phyloP scores from a whole-genome alignment of 2,797 vertebrate species.

The Microhierax caerulescens region DNA sequence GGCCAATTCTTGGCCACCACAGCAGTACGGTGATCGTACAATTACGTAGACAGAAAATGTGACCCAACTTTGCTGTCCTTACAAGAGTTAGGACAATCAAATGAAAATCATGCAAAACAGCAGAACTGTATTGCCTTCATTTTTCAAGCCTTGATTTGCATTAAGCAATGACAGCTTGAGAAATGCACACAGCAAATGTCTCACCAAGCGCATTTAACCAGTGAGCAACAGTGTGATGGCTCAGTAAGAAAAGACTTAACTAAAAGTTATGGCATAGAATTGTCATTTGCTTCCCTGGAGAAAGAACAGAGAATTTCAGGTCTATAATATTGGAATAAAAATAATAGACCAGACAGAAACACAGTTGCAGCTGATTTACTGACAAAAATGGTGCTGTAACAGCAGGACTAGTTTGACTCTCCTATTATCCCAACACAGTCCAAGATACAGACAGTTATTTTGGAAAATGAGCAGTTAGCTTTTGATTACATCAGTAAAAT shows the following conservation, averaged over 20 bases:
- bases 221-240: background rate
- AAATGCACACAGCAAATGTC: background rate
- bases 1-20: background rate
- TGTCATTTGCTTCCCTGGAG: background rate
- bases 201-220: background rate
- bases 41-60: background rate
- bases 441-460: background rate
- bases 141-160: background rate
- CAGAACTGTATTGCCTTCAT: background rate
- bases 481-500: background rate
- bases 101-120: background rate
- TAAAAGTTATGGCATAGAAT: background rate
- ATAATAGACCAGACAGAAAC: background rate
- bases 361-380: background rate
- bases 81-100: background rate
- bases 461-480: background rate
- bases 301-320: background rate
- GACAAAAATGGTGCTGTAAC: background rate
- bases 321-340: slow-evolving; percentile 1
- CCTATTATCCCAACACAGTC: background rate
- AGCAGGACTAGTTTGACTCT: background rate
- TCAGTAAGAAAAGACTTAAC: background rate
- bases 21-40: background rate
- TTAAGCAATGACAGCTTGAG: background rate
- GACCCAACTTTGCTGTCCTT: background rate